Percentiles rank a stretch among this genome's conserved stretches.
Conservation (phyloP, 2,113 vertebrate genomes). For the Ammospiza caudacuta region DNA sequence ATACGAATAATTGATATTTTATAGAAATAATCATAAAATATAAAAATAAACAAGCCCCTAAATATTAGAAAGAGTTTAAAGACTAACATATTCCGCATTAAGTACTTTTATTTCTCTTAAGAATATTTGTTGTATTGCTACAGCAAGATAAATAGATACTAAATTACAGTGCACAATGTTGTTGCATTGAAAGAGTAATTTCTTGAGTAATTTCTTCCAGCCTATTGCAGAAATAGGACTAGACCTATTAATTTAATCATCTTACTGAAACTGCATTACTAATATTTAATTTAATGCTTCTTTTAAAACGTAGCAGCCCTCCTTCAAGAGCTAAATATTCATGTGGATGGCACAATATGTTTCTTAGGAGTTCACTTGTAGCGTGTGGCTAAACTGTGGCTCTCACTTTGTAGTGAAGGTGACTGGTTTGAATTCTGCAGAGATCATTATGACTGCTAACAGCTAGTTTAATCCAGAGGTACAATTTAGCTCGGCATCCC, state of each 20-base stretch:
- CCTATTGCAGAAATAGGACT: not conserved
- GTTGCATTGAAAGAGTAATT: not conserved
- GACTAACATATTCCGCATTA: not conserved
- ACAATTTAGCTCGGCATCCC: not conserved
- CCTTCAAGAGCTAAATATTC: conserved; percentile 8
- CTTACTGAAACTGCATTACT: conserved; percentile 1
- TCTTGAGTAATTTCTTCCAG: not conserved
- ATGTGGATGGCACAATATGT: not conserved
- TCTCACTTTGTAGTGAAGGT: not conserved
- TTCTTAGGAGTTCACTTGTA: not conserved
- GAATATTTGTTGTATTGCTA: not conserved
- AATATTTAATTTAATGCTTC: conserved; percentile 14
- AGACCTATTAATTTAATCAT: not conserved
- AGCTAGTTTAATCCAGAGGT: not conserved
- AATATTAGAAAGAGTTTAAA: not conserved
- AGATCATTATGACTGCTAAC: not conserved
- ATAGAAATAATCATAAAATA: not conserved
- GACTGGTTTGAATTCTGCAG: conserved; percentile 11
- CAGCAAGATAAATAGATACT: not conserved
- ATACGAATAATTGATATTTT: not conserved
- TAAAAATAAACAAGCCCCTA: not conserved
- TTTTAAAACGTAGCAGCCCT: not conserved
- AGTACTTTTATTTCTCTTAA: not conserved
- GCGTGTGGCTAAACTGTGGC: not conserved
- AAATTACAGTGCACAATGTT: not conserved